Evolutionary conservation across 2,797 vertebrate species (phyloP).

Genomic region (Acrossocheilus fasciatus): DNA sequence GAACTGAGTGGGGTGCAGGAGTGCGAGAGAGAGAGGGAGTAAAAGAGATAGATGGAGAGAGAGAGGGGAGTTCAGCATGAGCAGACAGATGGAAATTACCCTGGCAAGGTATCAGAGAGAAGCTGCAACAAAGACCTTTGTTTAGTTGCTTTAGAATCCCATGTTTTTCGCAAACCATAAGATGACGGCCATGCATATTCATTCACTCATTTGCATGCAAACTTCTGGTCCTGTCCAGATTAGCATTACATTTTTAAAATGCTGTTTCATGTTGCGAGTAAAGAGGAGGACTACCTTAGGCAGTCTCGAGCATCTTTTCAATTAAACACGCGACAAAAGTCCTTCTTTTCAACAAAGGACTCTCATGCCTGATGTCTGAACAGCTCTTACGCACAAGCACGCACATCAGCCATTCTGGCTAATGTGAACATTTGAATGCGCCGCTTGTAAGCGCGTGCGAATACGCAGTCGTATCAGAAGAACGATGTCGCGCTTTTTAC

Average conservation of each 20-base stretch:
- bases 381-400: conserved; percentile 3
- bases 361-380: conserved; percentile 28
- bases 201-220: conserved; percentile 61
- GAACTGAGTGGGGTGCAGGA: conserved; percentile 49
- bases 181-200: conserved; percentile 62
- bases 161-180: conserved; percentile 58
- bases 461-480: conserved; percentile 40
- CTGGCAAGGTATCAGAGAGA: conserved; percentile 63
- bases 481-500: conserved; percentile 30
- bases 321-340: conserved; percentile 53
- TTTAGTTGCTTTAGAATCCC: conserved; percentile 60
- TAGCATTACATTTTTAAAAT: conserved; percentile 58
- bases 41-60: conserved; percentile 65
- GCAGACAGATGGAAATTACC: conserved; percentile 62
- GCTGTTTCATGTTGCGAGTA: conserved; percentile 51
- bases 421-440: conserved; percentile 24
- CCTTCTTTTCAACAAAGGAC: conserved; percentile 22
- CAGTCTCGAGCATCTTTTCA: conserved; percentile 53
- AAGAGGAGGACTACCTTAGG: conserved; percentile 50
- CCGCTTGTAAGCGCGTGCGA: conserved; percentile 17
- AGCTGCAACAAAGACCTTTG: conserved; percentile 64
- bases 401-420: not conserved
- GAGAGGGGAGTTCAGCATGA: conserved; percentile 47
- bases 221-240: conserved; percentile 56
- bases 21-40: conserved; percentile 56